Evolutionary conservation across 2,888 invertebrate species (phyloP), one percentile per base, ranked within the genome.

Genomic region (Spodoptera exigua): DNA sequence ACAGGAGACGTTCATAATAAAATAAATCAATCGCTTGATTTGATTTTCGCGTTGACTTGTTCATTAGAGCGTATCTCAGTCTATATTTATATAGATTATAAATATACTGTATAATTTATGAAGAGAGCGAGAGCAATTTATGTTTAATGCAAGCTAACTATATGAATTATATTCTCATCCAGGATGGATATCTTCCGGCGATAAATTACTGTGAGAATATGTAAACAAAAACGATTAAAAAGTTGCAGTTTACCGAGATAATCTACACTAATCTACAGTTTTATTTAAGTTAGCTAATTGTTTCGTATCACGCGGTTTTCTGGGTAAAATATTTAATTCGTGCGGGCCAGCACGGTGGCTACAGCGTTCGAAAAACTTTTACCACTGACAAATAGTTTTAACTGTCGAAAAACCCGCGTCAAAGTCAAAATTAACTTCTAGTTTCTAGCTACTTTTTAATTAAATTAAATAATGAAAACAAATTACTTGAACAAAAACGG

Each of bases 331-430:
- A 58, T 76, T 61, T 40, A 12, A 32, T 27, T 32, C 13, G 47
- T 35, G 46, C 5, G n/a, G 49, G 46, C 21, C 41, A 46, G 35
- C 37, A 35, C 36, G 21, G 48, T 62, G 62, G 62, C 60, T 51
- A 61, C 36, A 54, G 44, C 35, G 39, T 56, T 52, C 37, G 40
- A 74, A 76, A 52, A 77, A 56, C 77, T 77, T 70, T 74, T 70
- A 60, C 61, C 65, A 66, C 65, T 79, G 76, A 78, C 76, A 54
- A 74, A 80, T 81, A 77, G 74, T 77, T 79, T 73, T 36, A 58
- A 53, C 49, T 54, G 52, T 51, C 62, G 54, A 61, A 75, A 69
- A 70, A 62, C 71, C 68, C 52, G 62, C 73, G 69, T 76, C 75
- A 74, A 76, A 75, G 65, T 76, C 62, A 45, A 71, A 74, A 78